Conservation (phyloP, 2,888 invertebrate genomes). For the Chironomus tentans region DNA sequence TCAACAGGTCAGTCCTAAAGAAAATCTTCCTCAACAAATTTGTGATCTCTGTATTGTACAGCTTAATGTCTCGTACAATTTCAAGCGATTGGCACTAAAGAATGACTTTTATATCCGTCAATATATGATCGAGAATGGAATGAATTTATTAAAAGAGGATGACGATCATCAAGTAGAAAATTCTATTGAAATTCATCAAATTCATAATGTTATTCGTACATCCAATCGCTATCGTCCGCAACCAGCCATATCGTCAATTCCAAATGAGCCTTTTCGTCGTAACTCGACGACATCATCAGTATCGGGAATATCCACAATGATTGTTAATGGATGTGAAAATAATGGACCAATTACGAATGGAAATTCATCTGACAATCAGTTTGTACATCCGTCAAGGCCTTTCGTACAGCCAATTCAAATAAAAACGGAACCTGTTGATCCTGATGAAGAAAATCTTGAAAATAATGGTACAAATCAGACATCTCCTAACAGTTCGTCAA, state of each 20-base stretch:
- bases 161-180: background rate
- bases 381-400: slow-evolving; percentile 1
- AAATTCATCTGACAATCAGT: background rate
- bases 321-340: background rate
- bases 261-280: background rate
- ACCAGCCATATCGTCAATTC: background rate
- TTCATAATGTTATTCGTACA: slow-evolving; percentile 21
- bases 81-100: slow-evolving; percentile 30
- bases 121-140: slow-evolving; percentile 31
- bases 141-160: slow-evolving; percentile 8
- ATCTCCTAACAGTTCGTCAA: slow-evolving; percentile 4
- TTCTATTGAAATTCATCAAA: slow-evolving; percentile 19
- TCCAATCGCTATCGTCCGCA: background rate
- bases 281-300: slow-evolving; percentile 14
- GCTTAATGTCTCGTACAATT: slow-evolving; percentile 31
- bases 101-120: slow-evolving; percentile 30
- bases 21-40: slow-evolving; percentile 30
- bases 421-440: slow-evolving; percentile 15
- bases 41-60: slow-evolving; percentile 32
- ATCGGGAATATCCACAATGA: slow-evolving; percentile 9
- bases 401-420: slow-evolving; percentile 19
- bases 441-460: background rate
- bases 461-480: background rate
- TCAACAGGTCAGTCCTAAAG: slow-evolving; percentile 31
- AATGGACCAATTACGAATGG: background rate